These are phyloP conservation scores for Lasioglossum malachurum DNA, from an alignment of 2,888 invertebrate species.

Conservation along the genomic window DNA sequence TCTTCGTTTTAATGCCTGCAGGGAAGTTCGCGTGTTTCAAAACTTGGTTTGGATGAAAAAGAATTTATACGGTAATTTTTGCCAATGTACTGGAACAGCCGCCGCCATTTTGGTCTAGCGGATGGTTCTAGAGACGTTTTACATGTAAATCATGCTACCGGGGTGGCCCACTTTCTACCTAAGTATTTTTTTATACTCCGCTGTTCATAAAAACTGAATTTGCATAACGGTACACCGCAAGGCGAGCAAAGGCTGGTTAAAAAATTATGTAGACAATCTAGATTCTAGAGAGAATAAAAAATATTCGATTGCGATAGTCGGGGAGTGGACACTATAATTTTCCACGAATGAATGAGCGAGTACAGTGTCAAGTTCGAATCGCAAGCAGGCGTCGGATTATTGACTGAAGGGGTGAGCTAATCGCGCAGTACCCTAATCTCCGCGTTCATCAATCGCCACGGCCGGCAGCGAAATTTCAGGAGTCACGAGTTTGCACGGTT, in stretches of 20 bases:
- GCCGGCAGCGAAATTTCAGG: background rate
- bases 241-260: background rate
- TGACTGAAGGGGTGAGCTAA: background rate
- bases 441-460: background rate
- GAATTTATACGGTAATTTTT: conserved; percentile 1
- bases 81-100: background rate
- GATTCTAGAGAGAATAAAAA: background rate
- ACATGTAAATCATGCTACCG: background rate
- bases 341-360: background rate
- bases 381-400: background rate
- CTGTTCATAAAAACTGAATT: background rate
- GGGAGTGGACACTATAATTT: background rate
- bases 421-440: background rate
- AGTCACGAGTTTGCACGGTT: background rate
- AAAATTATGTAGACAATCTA: background rate
- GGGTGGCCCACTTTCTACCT: background rate
- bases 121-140: background rate
- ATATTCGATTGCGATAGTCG: background rate
- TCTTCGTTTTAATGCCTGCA: background rate
- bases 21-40: background rate
- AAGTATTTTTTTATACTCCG: background rate
- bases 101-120: background rate
- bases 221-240: background rate
- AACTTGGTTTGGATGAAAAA: background rate
- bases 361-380: background rate